Percentiles rank a stretch among this genome's conserved stretches.
phyloP scores from a whole-genome alignment of 2,888 invertebrate genomes.

The Petrophora chlorosata region DNA sequence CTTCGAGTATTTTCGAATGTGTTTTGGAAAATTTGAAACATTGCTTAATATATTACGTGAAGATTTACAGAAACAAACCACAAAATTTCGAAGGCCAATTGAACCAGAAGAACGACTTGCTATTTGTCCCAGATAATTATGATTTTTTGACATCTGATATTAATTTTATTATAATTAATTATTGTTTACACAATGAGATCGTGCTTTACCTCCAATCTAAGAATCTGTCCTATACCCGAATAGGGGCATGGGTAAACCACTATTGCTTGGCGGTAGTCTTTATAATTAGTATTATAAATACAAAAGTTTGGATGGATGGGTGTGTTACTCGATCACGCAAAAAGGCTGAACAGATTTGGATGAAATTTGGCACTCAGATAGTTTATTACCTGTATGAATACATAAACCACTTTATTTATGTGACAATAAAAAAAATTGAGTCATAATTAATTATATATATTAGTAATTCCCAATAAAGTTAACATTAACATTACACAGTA shows the following conservation, averaged over 20 bases:
- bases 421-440: constrained; percentile 1
- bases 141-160: constrained; percentile 12
- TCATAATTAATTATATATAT: constrained; percentile 4
- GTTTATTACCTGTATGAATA: constrained; percentile 9
- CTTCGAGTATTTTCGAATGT: constrained; percentile 19
- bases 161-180: constrained; percentile 2
- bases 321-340: constrained; percentile 23
- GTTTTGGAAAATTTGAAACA: constrained; percentile 11
- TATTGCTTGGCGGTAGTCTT: constrained; percentile 24
- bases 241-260: constrained; percentile 17
- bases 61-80: constrained; percentile 15
- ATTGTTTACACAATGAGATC: constrained; percentile 13
- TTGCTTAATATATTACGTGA: too few relatives aligned
- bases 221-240: constrained; percentile 19
- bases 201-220: constrained; percentile 18
- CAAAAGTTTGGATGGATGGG: constrained; percentile 18
- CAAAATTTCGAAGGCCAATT: constrained; percentile 16
- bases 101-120: constrained; percentile 23
- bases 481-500: constrained; percentile 19
- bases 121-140: constrained; percentile 19
- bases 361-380: constrained; percentile 21
- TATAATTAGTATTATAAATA: constrained; percentile 15
- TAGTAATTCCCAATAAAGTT: constrained; percentile 14
- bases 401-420: neutral
- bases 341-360: constrained; percentile 18